phyloP scores from a whole-genome alignment of 2,888 invertebrate species.

The Idaea biselata region DNA sequence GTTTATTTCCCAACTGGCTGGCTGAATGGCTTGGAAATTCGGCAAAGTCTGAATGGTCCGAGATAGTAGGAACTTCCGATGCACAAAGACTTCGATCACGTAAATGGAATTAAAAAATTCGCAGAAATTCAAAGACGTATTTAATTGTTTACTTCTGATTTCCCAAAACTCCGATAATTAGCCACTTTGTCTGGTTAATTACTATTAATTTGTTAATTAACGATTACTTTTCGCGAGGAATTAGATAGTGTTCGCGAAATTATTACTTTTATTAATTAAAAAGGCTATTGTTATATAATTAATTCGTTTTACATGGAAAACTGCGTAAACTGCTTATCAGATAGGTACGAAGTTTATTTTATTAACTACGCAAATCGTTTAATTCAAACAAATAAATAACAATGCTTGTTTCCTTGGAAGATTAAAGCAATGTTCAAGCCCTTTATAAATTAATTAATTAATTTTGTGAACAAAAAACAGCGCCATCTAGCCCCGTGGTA shows the following conservation, averaged over 20 bases:
- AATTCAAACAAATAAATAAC: too few relatives aligned
- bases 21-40: too few relatives aligned
- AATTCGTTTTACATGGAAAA: not conserved
- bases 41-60: too few relatives aligned
- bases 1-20: too few relatives aligned
- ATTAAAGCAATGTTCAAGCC: too few relatives aligned
- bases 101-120: not conserved
- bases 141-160: not conserved
- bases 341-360: not conserved
- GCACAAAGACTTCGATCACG: not conserved
- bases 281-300: not conserved
- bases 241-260: not conserved
- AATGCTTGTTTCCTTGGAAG: too few relatives aligned
- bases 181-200: not conserved
- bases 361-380: not conserved
- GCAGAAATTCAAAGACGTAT: not conserved
- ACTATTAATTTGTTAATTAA: not conserved
- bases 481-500: too few relatives aligned
- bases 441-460: too few relatives aligned
- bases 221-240: not conserved
- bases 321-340: not conserved
- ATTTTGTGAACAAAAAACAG: too few relatives aligned
- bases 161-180: not conserved
- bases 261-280: not conserved
- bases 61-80: too few relatives aligned